These are phyloP conservation scores for Ceyx cyanopectus DNA, from an alignment of 2,113 vertebrate genomes.

Conservation along the genomic window DNA sequence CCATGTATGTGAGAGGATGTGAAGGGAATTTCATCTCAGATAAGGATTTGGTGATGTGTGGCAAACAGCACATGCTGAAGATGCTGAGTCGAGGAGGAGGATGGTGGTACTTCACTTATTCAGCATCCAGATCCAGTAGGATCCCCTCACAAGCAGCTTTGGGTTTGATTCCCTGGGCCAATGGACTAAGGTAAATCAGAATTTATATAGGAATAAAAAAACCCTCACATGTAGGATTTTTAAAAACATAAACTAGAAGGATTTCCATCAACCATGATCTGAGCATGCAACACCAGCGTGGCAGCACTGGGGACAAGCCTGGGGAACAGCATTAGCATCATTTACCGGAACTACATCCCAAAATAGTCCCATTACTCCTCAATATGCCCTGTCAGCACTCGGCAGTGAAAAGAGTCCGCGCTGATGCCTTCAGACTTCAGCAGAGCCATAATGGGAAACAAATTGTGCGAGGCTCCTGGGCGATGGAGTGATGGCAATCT, in stretches of 20 bases:
- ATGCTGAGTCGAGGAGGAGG: neutral
- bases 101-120: fast-evolving
- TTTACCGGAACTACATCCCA: neutral
- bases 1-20: fast-evolving
- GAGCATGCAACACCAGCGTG: neutral
- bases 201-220: neutral
- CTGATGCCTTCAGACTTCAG: constrained; percentile 42
- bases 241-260: neutral
- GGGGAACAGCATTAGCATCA: neutral
- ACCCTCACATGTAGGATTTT: neutral
- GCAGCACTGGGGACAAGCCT: neutral
- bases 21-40: neutral
- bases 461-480: neutral
- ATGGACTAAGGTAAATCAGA: fast-evolving
- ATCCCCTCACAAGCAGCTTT: neutral
- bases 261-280: neutral
- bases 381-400: neutral
- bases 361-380: constrained; percentile 41
- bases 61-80: neutral
- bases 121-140: neutral
- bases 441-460: constrained; percentile 38
- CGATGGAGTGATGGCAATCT: neutral
- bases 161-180: neutral
- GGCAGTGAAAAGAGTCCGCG: constrained; percentile 5
- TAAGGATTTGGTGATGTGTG: neutral